phyloP scores from a whole-genome alignment of 2,888 invertebrate species.

The Synergus laeviventris region DNA sequence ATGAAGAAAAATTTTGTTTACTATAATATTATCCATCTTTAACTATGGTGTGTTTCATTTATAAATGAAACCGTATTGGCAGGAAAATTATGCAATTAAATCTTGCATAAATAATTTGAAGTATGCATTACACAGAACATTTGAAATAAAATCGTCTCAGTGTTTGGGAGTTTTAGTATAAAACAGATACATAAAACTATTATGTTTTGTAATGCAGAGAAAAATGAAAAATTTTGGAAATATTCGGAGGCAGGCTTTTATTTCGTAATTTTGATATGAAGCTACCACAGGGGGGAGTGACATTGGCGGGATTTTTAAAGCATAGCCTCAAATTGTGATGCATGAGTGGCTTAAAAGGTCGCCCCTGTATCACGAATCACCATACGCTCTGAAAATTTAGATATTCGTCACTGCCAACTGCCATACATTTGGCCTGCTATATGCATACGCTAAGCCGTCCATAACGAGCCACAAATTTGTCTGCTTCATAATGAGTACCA shows the following conservation, averaged over 20 bases:
- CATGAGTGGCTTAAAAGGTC: constrained; percentile 61
- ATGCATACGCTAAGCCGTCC: constrained; percentile 31
- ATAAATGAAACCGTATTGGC: neutral
- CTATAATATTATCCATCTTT: neutral
- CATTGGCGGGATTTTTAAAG: constrained; percentile 52
- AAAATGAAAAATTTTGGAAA: neutral
- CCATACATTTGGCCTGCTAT: constrained; percentile 47
- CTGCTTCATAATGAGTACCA: constrained; percentile 38
- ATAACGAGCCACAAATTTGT: constrained; percentile 48
- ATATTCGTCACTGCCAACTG: constrained; percentile 65
- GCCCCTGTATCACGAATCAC: constrained; percentile 45
- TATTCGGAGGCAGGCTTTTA: constrained; percentile 4
- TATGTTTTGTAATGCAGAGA: too few species aligned
- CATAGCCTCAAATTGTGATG: constrained; percentile 58
- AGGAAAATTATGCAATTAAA: neutral
- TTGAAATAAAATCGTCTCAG: neutral
- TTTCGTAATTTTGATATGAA: constrained; percentile 21
- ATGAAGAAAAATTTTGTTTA: too few species aligned
- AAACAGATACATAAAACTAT: too few species aligned
- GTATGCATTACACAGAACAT: neutral
- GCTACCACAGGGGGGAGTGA: constrained; percentile 21
- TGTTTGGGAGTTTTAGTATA: neutral
- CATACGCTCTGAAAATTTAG: constrained; percentile 56
- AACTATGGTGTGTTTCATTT: neutral
- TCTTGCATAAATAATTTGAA: neutral